Percentiles rank a stretch among this genome's conserved stretches.
Conservation (phyloP, 2,113 vertebrate genomes). For the Tursiops truncatus region DNA sequence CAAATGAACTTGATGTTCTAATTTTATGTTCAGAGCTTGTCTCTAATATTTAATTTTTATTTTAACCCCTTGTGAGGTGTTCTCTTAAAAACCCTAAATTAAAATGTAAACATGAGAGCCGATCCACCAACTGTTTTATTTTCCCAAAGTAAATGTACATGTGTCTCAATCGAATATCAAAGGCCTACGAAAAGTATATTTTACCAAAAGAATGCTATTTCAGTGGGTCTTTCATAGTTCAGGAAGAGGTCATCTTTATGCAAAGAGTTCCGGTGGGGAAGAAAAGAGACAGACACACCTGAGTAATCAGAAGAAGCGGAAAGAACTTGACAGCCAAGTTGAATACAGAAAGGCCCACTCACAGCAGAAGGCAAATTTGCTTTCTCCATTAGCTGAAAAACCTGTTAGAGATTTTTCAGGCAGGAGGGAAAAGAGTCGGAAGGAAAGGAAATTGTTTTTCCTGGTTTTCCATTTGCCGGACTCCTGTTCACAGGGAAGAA, state of each 20-base stretch:
- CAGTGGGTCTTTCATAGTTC: neutral
- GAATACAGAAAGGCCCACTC: neutral
- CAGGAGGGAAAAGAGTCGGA: slow-evolving; percentile 19
- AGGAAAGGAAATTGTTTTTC: slow-evolving; percentile 27
- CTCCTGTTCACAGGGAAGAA: neutral
- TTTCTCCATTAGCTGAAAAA: slow-evolving; percentile 49
- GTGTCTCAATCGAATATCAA: neutral
- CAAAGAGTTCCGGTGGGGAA: neutral
- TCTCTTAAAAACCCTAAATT: neutral
- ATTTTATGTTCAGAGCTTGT: neutral
- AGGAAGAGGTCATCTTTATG: neutral
- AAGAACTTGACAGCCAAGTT: neutral
- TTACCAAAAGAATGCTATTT: neutral
- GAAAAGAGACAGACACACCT: neutral
- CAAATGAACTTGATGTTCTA: neutral
- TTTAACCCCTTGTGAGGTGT: neutral
- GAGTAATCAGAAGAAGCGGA: neutral
- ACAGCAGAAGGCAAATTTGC: slow-evolving; percentile 27
- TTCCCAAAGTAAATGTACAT: neutral
- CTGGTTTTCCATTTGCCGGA: slow-evolving; percentile 49
- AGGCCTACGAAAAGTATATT: neutral
- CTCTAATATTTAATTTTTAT: neutral
- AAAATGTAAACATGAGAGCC: neutral
- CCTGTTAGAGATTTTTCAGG: slow-evolving; percentile 46
- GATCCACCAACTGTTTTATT: neutral